These are phyloP conservation scores for Tretioscincus oriximinensis DNA, from an alignment of 2,113 vertebrate genomes.

Conservation along the genomic window DNA sequence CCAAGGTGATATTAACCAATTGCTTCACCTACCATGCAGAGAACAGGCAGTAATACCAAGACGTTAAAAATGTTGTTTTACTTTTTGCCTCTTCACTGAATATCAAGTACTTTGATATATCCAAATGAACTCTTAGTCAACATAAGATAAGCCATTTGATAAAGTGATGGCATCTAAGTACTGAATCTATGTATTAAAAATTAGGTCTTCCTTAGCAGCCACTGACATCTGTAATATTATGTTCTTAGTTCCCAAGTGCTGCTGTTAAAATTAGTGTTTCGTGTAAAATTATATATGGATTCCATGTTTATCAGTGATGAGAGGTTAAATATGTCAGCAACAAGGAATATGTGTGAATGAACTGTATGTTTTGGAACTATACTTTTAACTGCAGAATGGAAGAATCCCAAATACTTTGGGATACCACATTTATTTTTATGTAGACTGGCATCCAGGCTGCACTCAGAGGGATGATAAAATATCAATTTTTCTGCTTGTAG, in stretches of 20 bases:
- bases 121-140: neutral
- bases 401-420: constrained; percentile 38
- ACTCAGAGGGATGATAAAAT: constrained; percentile 74
- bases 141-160: neutral
- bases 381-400: constrained; percentile 50
- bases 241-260: neutral
- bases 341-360: constrained; percentile 38
- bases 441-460: constrained; percentile 68
- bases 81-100: neutral
- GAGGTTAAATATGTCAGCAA: constrained; percentile 8
- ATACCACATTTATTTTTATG: constrained; percentile 41
- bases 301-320: neutral
- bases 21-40: neutral
- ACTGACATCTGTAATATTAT: neutral
- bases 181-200: too few species aligned
- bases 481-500: constrained; percentile 75
- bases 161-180: neutral
- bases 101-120: neutral
- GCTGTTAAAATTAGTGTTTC: neutral
- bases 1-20: neutral
- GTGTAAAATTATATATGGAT: neutral
- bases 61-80: neutral
- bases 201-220: too few species aligned
- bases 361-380: constrained; percentile 38
- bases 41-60: neutral